Base-by-base conservation (phyloP, 2,888 invertebrate species). In the Chymomyza amoena region DNA sequence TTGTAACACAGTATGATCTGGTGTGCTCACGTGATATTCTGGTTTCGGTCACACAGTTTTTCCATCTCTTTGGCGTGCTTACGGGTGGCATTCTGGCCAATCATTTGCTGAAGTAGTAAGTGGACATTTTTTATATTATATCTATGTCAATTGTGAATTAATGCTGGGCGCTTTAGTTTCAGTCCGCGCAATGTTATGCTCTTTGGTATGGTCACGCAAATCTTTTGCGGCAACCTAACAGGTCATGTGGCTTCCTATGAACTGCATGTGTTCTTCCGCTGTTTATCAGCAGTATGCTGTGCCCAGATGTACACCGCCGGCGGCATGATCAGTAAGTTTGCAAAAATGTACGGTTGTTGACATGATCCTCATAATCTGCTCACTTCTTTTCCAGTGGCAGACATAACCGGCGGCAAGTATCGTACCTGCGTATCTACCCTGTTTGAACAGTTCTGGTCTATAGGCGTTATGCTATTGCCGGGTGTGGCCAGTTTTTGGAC, bases 381-480 rank as follows among this genome's bases (percentile, higher is more conserved):
- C 10, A 25, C 50, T 64, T 4, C 28, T 39, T 62, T 68, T 81
- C 13, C 71, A 93, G 92, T 92, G 88, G 84, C 90, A 59, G 92
- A 92, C 73, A 92, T 92, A 65, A 92, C 91, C 6, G 90, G 90
- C 18, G 92, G 92, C 51, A 92, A 90, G 20, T 90, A 91, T 73
- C 90, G 90, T 68, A 91, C 90, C 2, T 90, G 91, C 51, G 90
- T 91, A 1, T 87, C 89, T 13, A 91, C 92, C 2, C 85, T 92
- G 9, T 93, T 92, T 74, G 93, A 93, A 73, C 91, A 91, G 69
- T 92, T 92, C 79, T 93, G 93, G 93, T 92, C 92, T 15, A 87
- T 93, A 76, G 92, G 92, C 16, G 92, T 93, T n/a, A 92, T 93
- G 78, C 77, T 92, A 78, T 78, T 93, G 71, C 92, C 92, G 4